phyloP scores from a whole-genome alignment of 2,888 invertebrate species.

The Lydus trimaculatus region DNA sequence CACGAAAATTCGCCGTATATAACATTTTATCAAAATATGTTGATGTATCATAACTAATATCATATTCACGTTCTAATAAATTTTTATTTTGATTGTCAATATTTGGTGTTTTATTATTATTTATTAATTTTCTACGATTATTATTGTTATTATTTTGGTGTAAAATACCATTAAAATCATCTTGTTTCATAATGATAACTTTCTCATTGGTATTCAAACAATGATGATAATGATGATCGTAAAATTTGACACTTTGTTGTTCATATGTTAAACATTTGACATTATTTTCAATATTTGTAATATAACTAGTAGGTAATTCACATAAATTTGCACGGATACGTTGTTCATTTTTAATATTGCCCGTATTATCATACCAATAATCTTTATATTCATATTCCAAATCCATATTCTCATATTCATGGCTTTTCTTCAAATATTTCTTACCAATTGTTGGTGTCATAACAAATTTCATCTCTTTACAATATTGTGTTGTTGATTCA shows the following conservation, averaged over 20 bases:
- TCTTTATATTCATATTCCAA: constrained; percentile 52
- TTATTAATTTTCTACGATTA: constrained; percentile 35
- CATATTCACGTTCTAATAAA: not conserved
- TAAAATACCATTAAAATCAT: constrained; percentile 18
- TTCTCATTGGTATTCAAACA: not conserved
- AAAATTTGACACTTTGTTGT: constrained; percentile 46
- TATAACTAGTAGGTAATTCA: constrained; percentile 59
- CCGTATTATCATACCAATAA: constrained; percentile 22
- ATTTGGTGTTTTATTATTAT: constrained; percentile 15
- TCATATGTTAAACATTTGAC: constrained; percentile 39
- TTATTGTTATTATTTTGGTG: constrained; percentile 17
- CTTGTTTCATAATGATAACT: constrained; percentile 21
- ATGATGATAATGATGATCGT: constrained; percentile 39
- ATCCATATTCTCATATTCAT: constrained; percentile 57
- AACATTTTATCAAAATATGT: constrained; percentile 55
- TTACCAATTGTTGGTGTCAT: constrained; percentile 35
- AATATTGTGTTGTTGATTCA: constrained; percentile 54
- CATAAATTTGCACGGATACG: constrained; percentile 54
- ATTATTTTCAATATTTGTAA: constrained; percentile 48
- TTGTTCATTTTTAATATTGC: constrained; percentile 24
- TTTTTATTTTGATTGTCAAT: constrained; percentile 1
- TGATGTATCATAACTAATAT: constrained; percentile 49
- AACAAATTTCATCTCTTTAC: constrained; percentile 56
- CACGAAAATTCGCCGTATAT: constrained; percentile 47
- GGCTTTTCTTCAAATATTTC: constrained; percentile 42